A percentile compares a stretch with the other conserved stretches of the same genome.
Conservation (phyloP, 2,888 invertebrate species). For the Metalampra italica region DNA sequence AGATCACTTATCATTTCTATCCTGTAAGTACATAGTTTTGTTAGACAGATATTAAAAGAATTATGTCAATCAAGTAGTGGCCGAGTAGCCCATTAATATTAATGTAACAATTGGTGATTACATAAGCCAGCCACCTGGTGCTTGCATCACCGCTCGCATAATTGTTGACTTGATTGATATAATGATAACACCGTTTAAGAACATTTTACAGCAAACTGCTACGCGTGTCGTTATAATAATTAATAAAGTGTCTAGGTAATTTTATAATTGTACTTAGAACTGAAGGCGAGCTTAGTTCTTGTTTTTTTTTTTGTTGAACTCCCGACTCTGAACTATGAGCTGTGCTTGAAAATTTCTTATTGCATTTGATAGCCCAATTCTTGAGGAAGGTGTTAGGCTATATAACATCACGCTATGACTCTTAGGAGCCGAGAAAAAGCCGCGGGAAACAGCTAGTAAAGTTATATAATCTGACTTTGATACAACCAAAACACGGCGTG, state of each 20-base stretch:
- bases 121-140: constrained; percentile 56
- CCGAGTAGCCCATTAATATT: constrained; percentile 33
- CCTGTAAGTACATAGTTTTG: too few relatives aligned
- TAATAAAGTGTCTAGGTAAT: neutral
- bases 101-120: constrained; percentile 48
- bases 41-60: constrained; percentile 12
- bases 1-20: too few relatives aligned
- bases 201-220: constrained; percentile 23
- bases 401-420: too few relatives aligned
- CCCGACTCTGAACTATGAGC: too few relatives aligned
- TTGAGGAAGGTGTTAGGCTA: too few relatives aligned
- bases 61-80: constrained; percentile 26
- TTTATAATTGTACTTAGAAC: neutral
- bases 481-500: neutral
- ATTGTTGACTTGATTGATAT: constrained; percentile 56
- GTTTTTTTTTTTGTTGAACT: too few relatives aligned
- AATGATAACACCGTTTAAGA: constrained; percentile 26
- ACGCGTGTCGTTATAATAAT: neutral
- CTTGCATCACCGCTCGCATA: constrained; percentile 32
- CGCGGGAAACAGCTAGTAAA: too few relatives aligned
- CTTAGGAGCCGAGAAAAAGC: too few relatives aligned
- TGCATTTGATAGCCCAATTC: too few relatives aligned
- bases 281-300: too few relatives aligned
- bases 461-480: too few relatives aligned
- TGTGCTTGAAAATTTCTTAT: too few relatives aligned